A percentile compares a stretch with the other conserved stretches of the same genome.
phyloP scores from a whole-genome alignment of 2,113 vertebrate species.

The Etheostoma cragini region DNA sequence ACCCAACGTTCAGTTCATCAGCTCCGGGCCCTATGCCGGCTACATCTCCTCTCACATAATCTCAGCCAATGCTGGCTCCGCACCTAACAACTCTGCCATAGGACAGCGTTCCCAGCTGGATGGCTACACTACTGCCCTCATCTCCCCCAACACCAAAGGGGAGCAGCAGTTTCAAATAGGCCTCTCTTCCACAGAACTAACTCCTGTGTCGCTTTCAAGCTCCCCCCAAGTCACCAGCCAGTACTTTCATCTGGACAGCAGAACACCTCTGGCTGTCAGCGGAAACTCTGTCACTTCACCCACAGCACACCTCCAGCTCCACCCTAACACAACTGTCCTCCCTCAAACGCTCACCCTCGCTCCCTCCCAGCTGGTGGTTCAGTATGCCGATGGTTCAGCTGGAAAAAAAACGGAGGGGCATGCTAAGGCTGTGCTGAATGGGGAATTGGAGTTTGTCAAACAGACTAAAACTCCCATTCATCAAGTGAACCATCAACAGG shows the following conservation, averaged over 20 bases:
- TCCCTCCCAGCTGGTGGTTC: constrained; percentile 94
- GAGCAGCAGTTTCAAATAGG: constrained; percentile 89
- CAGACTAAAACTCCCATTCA: constrained; percentile 76
- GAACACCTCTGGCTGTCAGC: constrained; percentile 88
- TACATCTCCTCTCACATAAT: constrained; percentile 97
- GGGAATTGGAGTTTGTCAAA: constrained; percentile 90
- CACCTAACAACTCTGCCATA: constrained; percentile 84
- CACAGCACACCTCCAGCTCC: constrained; percentile 90
- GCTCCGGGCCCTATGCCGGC: constrained; percentile 92
- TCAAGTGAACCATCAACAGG: constrained; percentile 86
- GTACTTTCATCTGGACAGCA: constrained; percentile 93
- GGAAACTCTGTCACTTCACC: constrained; percentile 84
- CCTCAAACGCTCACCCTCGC: constrained; percentile 93
- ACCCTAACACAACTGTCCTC: constrained; percentile 89
- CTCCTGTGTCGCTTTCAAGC: constrained; percentile 88
- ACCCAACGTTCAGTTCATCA: constrained; percentile 96
- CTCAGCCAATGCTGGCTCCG: constrained; percentile 84
- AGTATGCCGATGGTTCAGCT: constrained; percentile 90
- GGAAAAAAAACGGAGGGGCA: constrained; percentile 87
- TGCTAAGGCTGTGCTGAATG: constrained; percentile 90
- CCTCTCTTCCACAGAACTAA: constrained; percentile 88
- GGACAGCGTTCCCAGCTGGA: constrained; percentile 91
- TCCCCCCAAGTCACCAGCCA: constrained; percentile 88
- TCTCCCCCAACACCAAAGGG: constrained; percentile 88
- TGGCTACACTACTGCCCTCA: constrained; percentile 91